A percentile compares a stretch with the other conserved stretches of the same genome.
Conservation (phyloP, 2,797 vertebrate species). For the Periparus ater region DNA sequence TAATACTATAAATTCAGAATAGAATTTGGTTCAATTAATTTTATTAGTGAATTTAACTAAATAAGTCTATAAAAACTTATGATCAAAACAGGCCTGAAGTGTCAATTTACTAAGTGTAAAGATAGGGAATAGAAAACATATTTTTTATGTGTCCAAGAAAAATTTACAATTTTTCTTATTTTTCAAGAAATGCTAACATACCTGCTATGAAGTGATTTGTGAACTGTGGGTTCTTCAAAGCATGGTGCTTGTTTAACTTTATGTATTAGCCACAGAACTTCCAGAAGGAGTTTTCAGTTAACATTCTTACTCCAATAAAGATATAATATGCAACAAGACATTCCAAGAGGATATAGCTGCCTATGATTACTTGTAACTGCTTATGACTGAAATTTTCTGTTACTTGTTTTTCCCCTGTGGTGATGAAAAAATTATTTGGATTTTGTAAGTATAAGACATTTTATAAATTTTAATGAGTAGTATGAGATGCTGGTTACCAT, state of each 20-base stretch:
- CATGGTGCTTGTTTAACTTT: background rate
- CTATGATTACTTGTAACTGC: background rate
- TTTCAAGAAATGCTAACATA: accelerated
- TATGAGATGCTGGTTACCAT: background rate
- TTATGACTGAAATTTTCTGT: background rate
- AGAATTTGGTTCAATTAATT: background rate
- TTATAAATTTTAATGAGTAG: background rate
- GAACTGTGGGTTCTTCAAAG: background rate
- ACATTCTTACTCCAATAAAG: background rate
- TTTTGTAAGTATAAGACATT: background rate
- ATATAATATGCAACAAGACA: background rate
- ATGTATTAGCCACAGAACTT: background rate
- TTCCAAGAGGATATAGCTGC: background rate
- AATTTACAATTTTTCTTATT: background rate
- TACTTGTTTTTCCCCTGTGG: background rate
- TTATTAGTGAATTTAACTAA: background rate
- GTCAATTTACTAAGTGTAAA: background rate
- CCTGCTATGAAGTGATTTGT: background rate
- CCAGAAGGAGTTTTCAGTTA: background rate
- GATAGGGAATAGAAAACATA: background rate
- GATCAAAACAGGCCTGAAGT: background rate
- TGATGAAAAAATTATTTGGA: background rate
- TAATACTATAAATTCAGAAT: background rate
- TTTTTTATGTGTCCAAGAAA: background rate
- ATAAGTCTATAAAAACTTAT: background rate